Evolutionary conservation across 1,140 invertebrate species (phyloP), one percentile per base, ranked within the genome.

Genomic region (Drosophila baimaii): DNA sequence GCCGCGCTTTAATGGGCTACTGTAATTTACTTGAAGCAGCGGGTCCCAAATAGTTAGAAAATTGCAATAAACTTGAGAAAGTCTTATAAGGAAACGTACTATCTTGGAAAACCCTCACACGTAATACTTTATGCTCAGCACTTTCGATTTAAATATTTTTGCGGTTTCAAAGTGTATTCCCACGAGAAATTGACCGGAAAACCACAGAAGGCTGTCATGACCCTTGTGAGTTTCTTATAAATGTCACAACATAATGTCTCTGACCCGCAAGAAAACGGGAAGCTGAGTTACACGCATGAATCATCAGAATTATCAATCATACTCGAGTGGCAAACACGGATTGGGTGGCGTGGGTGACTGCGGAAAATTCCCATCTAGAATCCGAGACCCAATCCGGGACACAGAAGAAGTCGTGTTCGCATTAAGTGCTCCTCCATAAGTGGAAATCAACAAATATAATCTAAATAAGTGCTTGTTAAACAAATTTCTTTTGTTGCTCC

Each of bases 371-470:
- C 66, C 68, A 58, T 71, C 43, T 54, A 41, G 57, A 44, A 71
- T 56, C 54, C 49, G 51, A 56, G 44, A 77, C 37, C 35, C 39
- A 39, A 66, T 41, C 29, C 29, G 13, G 68, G 25, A 51, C 27
- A 64, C 35, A 27, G 44, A 52, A 27, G 44, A 52, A 64, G 37
- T 35, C 61, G 39, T 77, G 68, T 57, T 79, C 66, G 41, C 71
- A 89, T 86, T 86, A 83, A 83, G 84, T 83, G 83, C 76, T 73
- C 69, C 76, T 69, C 73, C 73, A 88, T 88, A 88, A 86, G 79
- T 89, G 84, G 84, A 81, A 88, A 88, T 89, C 84, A 88, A 88
- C 84, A 88, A 89, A 89, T 88, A 89, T 88, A 88, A 88, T 88
- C 84, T 70, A 84, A 88, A 88, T 88, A 88, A 88, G 84, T 84